Base-by-base conservation (phyloP, 2,113 vertebrate genomes). In the Poeciliopsis turrubarensis region DNA sequence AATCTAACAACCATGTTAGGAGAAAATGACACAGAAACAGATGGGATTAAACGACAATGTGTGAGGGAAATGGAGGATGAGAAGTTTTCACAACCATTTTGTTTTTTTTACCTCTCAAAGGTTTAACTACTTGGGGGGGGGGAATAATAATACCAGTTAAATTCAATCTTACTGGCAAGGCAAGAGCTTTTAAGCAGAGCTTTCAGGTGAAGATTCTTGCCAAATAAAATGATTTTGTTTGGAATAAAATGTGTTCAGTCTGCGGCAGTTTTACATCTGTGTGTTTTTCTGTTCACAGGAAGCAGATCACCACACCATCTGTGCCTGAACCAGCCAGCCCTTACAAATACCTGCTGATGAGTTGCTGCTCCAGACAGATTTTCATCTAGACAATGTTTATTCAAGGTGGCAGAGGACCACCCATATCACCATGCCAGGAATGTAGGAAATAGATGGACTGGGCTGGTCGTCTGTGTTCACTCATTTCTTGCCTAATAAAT, bases 371-470 rank as follows among this genome's bases (percentile, higher is more conserved):
- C 78, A 37, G 66, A 67, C 4, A 67, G 22, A 78, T 77, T 57
- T 79, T 77, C 68, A 78, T 83, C 81, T 83, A 61, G n/a, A n/a
- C 70, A n/a, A 44, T 89, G 87, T 88, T 91, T 87, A 75, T 82
- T 85, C 86, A 90, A 88, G 72, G 82, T 87, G 83, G 82, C 78
- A 83, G 69, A 73, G 79, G 62, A 88, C 87, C 86, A 87, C 83
- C 87, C 89, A 79, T 85, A 88, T 78, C 73, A 82, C 0, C 11
- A 72, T 22, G 76, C 78, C 74, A 76, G 74, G 83, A 91, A 84
- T 78, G 82, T 60, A 91, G 86, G 81, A 91, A 91, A 84, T 85
- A 83, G 70, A 78, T 77, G 12, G 41, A 51, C 39, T 79, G 80
- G 85, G 83, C 77, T 47, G 74, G 84, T 69, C 72, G 63, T 60